A percentile compares a stretch with the other conserved stretches of the same genome.
Conservation (phyloP, 2,113 vertebrate species). For the Psilopsiagon aymara region DNA sequence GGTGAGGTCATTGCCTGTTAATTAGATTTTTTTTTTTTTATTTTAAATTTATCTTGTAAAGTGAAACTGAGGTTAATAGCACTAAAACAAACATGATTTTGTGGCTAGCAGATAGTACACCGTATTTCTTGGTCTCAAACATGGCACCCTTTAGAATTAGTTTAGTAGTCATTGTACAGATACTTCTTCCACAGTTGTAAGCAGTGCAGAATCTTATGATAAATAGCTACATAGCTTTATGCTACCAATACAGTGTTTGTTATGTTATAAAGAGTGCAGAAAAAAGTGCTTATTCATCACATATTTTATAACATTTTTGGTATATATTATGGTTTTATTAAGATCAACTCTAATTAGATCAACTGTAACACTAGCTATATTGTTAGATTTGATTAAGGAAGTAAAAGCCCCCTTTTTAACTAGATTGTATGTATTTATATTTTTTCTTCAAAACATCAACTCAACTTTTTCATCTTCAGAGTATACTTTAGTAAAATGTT, state of each 20-base stretch:
- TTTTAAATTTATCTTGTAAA: constrained; percentile 65
- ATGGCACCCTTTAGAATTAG: not conserved
- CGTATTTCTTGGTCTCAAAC: not conserved
- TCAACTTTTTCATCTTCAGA: not conserved
- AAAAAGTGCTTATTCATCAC: not conserved
- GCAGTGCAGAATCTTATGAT: not conserved
- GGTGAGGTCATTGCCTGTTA: constrained; percentile 80
- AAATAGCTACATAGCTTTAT: not conserved
- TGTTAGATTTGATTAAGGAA: constrained; percentile 43
- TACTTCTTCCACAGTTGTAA: not conserved
- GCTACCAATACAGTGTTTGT: not conserved
- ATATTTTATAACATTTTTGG: not conserved
- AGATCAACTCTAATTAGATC: constrained; percentile 27
- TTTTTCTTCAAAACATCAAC: constrained; percentile 14
- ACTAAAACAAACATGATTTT: constrained; percentile 64
- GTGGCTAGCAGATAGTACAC: constrained; percentile 18
- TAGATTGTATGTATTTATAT: not conserved
- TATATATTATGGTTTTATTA: not conserved
- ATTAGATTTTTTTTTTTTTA: constrained; percentile 57
- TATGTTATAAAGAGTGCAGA: not conserved
- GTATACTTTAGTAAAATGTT: not conserved
- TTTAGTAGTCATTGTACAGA: constrained; percentile 22
- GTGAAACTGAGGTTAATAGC: constrained; percentile 65
- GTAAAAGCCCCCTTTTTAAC: not conserved
- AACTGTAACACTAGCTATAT: constrained; percentile 6